phyloP scores from a whole-genome alignment of 2,113 vertebrate species.

The Hemibagrus wyckioides region DNA sequence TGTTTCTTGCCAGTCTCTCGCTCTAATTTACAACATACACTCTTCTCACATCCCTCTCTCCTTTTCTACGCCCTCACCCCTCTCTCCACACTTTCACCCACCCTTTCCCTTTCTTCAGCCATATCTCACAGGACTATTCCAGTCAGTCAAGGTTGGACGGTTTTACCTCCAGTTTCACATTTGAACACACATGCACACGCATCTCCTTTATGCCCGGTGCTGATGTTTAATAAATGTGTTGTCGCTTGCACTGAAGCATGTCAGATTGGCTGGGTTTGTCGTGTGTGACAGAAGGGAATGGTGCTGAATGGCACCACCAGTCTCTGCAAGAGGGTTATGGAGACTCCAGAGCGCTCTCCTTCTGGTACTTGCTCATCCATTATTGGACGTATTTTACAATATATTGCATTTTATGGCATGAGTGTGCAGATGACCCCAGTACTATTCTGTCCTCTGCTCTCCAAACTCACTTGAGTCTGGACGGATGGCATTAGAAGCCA shows the following conservation, averaged over 20 bases:
- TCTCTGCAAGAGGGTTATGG: constrained; percentile 16
- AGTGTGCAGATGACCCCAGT: constrained; percentile 4
- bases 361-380: constrained; percentile 11
- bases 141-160: constrained; percentile 50
- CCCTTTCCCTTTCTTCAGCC: neutral
- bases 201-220: constrained; percentile 44
- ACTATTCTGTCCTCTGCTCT: constrained; percentile 6
- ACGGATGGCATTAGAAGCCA: constrained; percentile 50
- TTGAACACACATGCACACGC: constrained; percentile 22
- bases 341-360: constrained; percentile 4
- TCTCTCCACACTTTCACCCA: constrained; percentile 12
- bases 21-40: neutral
- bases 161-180: constrained; percentile 47
- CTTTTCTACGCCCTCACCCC: neutral
- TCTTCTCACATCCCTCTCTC: constrained; percentile 7
- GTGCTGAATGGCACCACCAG: constrained; percentile 36
- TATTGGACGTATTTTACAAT: constrained; percentile 25
- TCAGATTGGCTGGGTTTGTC: constrained; percentile 43
- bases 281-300: constrained; percentile 30
- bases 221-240: constrained; percentile 72
- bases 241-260: constrained; percentile 68
- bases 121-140: constrained; percentile 19
- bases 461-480: constrained; percentile 8
- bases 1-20: constrained; percentile 33
- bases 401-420: constrained; percentile 1